These are phyloP conservation scores for Tolmerus cingulatus DNA, from an alignment of 2,888 invertebrate species.

Conservation along the genomic window DNA sequence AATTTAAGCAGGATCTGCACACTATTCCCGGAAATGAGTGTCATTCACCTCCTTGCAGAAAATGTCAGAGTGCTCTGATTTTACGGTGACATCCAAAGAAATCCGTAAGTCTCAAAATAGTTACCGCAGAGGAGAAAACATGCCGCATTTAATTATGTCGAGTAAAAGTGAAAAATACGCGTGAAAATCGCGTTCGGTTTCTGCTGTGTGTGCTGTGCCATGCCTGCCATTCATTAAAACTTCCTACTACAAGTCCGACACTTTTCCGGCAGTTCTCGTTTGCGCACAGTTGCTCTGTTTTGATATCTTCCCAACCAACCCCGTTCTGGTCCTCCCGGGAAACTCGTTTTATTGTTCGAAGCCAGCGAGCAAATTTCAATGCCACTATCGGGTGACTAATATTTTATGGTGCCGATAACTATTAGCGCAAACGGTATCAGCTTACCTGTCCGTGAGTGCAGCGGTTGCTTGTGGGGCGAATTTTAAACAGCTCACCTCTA, in stretches of 20 bases:
- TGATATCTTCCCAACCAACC: neutral
- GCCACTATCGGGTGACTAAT: neutral
- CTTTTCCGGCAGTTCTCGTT: neutral
- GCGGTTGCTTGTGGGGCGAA: neutral
- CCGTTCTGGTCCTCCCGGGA: neutral
- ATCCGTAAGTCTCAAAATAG: neutral
- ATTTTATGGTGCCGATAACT: neutral
- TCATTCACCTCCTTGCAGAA: constrained; percentile 11
- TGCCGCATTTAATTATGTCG: neutral
- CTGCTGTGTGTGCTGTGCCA: neutral
- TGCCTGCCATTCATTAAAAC: neutral
- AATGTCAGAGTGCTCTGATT: neutral
- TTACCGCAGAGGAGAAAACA: neutral
- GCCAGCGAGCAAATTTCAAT: neutral
- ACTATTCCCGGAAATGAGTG: constrained; percentile 17
- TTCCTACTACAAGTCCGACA: neutral
- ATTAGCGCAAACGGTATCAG: neutral
- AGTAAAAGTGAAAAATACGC: neutral
- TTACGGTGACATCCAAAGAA: neutral
- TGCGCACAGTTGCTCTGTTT: neutral
- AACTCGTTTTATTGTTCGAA: neutral
- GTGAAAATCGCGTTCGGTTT: neutral
- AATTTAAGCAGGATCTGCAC: neutral
- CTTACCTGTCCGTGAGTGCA: neutral
- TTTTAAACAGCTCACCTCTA: neutral